phyloP scores from a whole-genome alignment of 2,797 vertebrate genomes.

The Pseudopleuronectes americanus region DNA sequence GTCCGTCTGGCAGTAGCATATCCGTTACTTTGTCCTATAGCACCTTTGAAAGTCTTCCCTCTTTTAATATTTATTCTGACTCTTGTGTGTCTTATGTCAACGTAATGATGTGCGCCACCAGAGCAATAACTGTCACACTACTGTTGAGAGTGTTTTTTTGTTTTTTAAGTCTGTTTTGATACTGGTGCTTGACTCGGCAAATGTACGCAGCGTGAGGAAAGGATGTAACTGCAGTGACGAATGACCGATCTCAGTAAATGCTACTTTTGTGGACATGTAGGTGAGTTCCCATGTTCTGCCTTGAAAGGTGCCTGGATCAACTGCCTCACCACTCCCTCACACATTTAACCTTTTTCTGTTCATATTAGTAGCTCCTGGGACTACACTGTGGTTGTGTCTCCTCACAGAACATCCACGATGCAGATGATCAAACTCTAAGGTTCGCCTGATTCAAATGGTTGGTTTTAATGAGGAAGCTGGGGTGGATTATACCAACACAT shows the following conservation, averaged over 20 bases:
- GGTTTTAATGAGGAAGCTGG: not conserved
- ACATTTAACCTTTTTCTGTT: not conserved
- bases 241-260: constrained; percentile 4
- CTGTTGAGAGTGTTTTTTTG: constrained; percentile 36
- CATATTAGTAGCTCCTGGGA: constrained; percentile 1
- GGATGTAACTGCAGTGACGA: not conserved
- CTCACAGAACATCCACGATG: constrained; percentile 6
- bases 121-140: constrained; percentile 64
- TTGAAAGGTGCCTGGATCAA: constrained; percentile 31
- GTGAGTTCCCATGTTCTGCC: constrained; percentile 19
- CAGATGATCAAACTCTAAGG: constrained; percentile 5
- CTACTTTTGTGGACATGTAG: constrained; percentile 4
- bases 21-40: constrained; percentile 43
- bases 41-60: constrained; percentile 32
- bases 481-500: too few relatives aligned
- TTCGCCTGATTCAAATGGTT: not conserved
- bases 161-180: constrained; percentile 24
- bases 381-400: not conserved
- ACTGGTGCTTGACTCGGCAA: constrained; percentile 27
- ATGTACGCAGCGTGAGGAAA: constrained; percentile 20
- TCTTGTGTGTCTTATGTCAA: constrained; percentile 22
- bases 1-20: constrained; percentile 16
- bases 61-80: constrained; percentile 46
- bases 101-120: constrained; percentile 19
- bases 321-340: constrained; percentile 18